Evolutionary conservation across 2,888 invertebrate species (phyloP), one percentile per base, ranked within the genome.

Genomic region (Papilio protenor): DNA sequence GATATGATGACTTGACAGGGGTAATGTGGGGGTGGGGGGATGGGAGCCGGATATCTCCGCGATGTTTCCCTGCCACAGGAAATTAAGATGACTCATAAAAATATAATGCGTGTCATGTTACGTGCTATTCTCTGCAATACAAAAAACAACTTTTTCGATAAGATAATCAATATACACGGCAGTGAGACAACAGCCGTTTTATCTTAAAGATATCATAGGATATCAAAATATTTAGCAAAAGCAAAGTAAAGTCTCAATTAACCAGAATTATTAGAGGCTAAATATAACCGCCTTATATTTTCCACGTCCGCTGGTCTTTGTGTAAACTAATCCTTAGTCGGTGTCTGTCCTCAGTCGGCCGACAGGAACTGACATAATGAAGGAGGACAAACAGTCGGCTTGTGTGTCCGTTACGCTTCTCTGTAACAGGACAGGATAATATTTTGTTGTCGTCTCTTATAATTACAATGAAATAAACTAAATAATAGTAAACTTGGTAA

Each of bases 361-460:
- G 33, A 33, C 64, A 40, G n/a, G 18, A 40, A 59, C 73, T 73
- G 23, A 59, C 59, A 23, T 45, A 47, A 59, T 73, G 40, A 66
- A 66, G 21, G n/a, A 73, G 21, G 57, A 57, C 73, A 73, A 73
- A 73, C 59, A 61, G 45, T 73, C 73, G 47, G 40, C 40, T 73
- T 55, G 59, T 73, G 12, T 73, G 40, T 59, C 73, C 73, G 73
- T 73, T 57, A 59, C 73, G 57, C 47, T 59, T 59, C 40, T 23
- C 73, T 16, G 45, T 40, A 23, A 73, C 21, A 14, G 57, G 21
- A 47, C 33, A 40, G 21, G 52, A 59, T 57, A 40, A 33, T 45
- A 16, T 27, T 52, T 14, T 72, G n/a, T 33, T 66, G 11, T 45
- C 11, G 14, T 45, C 45, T 40, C 66, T 45, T 40, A 11, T 40